A percentile compares a stretch with the other conserved stretches of the same genome.
phyloP scores from a whole-genome alignment of 2,113 vertebrate genomes.

The Raja brachyura region DNA sequence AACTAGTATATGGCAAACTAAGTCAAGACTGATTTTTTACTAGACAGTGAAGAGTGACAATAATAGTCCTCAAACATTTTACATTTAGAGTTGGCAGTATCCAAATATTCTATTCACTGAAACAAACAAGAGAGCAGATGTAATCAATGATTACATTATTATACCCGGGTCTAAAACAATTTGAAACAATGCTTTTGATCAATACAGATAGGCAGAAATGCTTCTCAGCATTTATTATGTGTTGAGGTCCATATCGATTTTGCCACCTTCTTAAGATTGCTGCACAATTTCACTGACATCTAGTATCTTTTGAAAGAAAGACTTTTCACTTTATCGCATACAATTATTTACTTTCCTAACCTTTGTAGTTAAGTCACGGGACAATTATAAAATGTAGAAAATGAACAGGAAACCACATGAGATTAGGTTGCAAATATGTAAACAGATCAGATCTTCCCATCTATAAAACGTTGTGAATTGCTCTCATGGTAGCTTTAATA shows the following conservation, averaged over 20 bases:
- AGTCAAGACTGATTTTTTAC: not conserved
- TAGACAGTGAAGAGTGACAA: not conserved
- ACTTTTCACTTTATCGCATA: conserved; percentile 52
- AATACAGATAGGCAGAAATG: conserved; percentile 70
- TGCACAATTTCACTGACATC: conserved; percentile 50
- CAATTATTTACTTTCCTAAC: conserved; percentile 53
- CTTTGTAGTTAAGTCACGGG: conserved; percentile 40
- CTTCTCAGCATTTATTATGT: conserved; percentile 71
- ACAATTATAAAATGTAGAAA: not conserved
- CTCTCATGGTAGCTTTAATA: not conserved
- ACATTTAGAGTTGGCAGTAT: not conserved
- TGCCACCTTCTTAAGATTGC: conserved; percentile 57
- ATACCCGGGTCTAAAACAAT: conserved; percentile 70
- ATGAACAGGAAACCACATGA: not conserved
- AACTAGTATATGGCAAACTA: not conserved
- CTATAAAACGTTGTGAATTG: not conserved
- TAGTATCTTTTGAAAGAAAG: conserved; percentile 54
- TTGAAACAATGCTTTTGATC: conserved; percentile 64
- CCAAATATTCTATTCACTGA: conserved; percentile 44
- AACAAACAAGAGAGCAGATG: conserved; percentile 46
- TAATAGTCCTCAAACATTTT: not conserved
- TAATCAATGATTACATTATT: conserved; percentile 67
- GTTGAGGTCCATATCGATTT: conserved; percentile 64
- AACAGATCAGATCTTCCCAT: not conserved
- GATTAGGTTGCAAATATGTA: not conserved